Conservation (phyloP, 2,797 vertebrate species). For the Lacerta agilis region DNA sequence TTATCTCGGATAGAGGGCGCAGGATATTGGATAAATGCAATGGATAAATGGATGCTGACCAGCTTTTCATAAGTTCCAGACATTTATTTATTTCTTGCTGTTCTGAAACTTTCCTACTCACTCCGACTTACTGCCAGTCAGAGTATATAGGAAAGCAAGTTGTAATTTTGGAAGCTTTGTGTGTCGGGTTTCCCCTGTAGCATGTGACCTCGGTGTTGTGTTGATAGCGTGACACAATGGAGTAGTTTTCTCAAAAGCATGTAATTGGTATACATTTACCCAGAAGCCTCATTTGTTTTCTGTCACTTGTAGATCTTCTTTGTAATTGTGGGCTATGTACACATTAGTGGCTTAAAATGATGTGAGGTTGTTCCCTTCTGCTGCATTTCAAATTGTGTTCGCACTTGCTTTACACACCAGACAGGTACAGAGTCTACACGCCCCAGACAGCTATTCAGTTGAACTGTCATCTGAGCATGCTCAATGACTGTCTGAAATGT, state of each 20-base stretch:
- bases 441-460: too few species aligned
- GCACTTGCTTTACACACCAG: too few species aligned
- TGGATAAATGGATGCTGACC: neutral
- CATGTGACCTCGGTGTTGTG: neutral
- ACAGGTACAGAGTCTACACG: too few species aligned
- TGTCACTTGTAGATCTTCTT: neutral
- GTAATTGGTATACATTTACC: neutral
- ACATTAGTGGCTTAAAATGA: too few species aligned
- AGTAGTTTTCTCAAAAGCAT: neutral
- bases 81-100: neutral
- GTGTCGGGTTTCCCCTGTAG: too few species aligned
- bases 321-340: too few species aligned
- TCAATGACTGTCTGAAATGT: too few species aligned
- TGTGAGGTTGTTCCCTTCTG: too few species aligned
- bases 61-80: neutral
- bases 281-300: neutral
- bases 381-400: too few species aligned
- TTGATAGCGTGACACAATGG: too few species aligned
- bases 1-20: conserved; percentile 3
- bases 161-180: neutral
- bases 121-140: neutral
- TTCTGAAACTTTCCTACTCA: neutral
- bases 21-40: neutral
- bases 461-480: too few species aligned
- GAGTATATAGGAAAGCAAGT: too few species aligned